Evolutionary conservation across 1,140 invertebrate species (phyloP).

Genomic region (Drosophila sucinea): DNA sequence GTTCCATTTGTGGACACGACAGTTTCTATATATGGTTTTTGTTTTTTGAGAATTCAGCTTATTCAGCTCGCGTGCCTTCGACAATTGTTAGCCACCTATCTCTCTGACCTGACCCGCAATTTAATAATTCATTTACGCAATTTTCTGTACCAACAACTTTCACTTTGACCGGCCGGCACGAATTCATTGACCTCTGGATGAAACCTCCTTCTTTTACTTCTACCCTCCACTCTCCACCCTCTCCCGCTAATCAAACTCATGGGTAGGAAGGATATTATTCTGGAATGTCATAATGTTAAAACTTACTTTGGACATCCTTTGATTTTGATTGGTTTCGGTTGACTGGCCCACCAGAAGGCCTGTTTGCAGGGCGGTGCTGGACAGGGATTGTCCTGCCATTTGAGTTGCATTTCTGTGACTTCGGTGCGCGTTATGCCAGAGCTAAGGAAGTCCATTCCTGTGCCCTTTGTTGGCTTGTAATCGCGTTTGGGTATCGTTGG

Average conservation of each 20-base stretch:
- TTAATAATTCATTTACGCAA: constrained; percentile 80
- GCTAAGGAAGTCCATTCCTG: constrained; percentile 62
- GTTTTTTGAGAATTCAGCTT: constrained; percentile 9
- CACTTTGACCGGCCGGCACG: constrained; percentile 24
- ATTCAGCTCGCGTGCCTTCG: constrained; percentile 47
- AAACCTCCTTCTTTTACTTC: neutral
- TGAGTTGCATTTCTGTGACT: constrained; percentile 76
- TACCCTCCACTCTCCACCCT: no score
- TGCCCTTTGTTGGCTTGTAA: constrained; percentile 39
- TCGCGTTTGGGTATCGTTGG: constrained; percentile 73
- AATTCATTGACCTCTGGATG: constrained; percentile 61
- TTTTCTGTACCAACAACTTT: constrained; percentile 45
- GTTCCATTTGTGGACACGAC: constrained; percentile 16
- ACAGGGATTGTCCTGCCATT: constrained; percentile 72
- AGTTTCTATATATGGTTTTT: neutral
- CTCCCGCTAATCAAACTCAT: neutral
- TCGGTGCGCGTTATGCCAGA: constrained; percentile 61
- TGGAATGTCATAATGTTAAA: constrained; percentile 26
- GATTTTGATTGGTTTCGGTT: constrained; percentile 79
- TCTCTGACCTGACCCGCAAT: constrained; percentile 25
- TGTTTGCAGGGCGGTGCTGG: constrained; percentile 75
- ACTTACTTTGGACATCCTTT: constrained; percentile 77
- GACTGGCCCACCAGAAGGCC: constrained; percentile 77
- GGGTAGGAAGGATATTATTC: constrained; percentile 14
- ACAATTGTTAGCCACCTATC: constrained; percentile 32